phyloP scores from a whole-genome alignment of 2,888 invertebrate genomes.

The Aethes cnicana region DNA sequence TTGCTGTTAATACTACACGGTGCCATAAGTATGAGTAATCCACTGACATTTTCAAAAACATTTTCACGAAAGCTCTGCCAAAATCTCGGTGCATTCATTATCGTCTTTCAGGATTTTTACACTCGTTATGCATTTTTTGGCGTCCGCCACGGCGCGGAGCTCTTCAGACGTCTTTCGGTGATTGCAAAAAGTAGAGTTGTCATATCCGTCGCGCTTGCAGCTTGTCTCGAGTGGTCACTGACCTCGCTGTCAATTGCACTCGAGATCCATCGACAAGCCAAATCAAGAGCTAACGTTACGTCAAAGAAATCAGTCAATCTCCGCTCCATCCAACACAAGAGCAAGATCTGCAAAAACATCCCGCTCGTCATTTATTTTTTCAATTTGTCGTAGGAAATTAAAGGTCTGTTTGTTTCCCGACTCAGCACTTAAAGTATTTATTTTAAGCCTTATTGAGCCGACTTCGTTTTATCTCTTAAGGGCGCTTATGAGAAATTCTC shows the following conservation, averaged over 20 bases:
- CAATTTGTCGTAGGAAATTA: conserved; percentile 60
- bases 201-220: conserved; percentile 57
- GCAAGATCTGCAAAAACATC: conserved; percentile 21
- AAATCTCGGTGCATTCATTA: conserved; percentile 28
- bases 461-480: conserved; percentile 40
- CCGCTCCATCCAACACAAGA: conserved; percentile 16
- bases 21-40: too few species aligned
- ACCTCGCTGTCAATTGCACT: conserved; percentile 45
- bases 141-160: conserved; percentile 49
- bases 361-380: conserved; percentile 41
- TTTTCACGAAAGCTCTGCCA: conserved; percentile 12
- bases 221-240: conserved; percentile 66
- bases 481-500: conserved; percentile 41
- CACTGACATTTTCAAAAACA: too few species aligned
- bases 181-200: conserved; percentile 67
- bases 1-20: too few species aligned
- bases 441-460: conserved; percentile 51
- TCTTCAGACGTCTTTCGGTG: conserved; percentile 70
- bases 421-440: conserved; percentile 54
- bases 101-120: conserved; percentile 36
- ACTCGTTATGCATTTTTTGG: conserved; percentile 64
- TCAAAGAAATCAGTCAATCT: conserved; percentile 27
- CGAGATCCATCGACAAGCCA: conserved; percentile 10
- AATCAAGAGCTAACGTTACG: conserved; percentile 15
- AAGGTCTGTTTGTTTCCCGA: conserved; percentile 51